phyloP scores from a whole-genome alignment of 2,113 vertebrate species.

The Girardinichthys multiradiatus region DNA sequence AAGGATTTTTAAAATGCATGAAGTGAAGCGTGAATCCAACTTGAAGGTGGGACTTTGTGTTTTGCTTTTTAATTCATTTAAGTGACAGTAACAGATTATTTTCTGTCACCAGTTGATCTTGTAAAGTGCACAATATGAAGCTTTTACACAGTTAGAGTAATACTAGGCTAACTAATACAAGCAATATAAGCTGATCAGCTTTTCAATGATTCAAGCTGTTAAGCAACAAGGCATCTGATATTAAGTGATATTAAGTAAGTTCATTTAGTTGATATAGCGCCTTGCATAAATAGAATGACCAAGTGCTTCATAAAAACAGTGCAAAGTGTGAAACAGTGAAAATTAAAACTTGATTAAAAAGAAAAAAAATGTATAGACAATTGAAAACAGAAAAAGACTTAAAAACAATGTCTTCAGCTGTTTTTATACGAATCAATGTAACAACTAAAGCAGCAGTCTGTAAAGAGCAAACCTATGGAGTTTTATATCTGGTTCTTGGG shows the following conservation, averaged over 20 bases:
- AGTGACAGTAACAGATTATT: background rate
- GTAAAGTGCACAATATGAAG: too few relatives aligned
- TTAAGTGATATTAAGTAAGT: background rate
- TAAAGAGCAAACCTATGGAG: background rate
- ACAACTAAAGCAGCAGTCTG: background rate
- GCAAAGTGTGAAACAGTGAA: too few relatives aligned
- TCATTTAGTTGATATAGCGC: background rate
- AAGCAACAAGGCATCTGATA: background rate
- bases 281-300: background rate
- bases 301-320: background rate
- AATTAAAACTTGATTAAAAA: background rate
- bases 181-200: background rate
- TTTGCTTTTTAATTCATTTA: too few relatives aligned
- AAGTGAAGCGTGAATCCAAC: constrained; percentile 5
- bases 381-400: too few relatives aligned
- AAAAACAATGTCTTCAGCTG: too few relatives aligned
- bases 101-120: too few relatives aligned
- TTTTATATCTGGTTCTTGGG: background rate
- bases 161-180: background rate
- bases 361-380: too few relatives aligned
- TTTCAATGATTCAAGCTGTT: background rate
- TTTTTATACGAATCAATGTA: background rate
- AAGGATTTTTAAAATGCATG: constrained; percentile 34
- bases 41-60: background rate
- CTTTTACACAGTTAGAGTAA: too few relatives aligned